A percentile compares a stretch with the other conserved stretches of the same genome.
Conservation (phyloP, 1,140 invertebrate species). For the Gonioctena quinquepunctata region DNA sequence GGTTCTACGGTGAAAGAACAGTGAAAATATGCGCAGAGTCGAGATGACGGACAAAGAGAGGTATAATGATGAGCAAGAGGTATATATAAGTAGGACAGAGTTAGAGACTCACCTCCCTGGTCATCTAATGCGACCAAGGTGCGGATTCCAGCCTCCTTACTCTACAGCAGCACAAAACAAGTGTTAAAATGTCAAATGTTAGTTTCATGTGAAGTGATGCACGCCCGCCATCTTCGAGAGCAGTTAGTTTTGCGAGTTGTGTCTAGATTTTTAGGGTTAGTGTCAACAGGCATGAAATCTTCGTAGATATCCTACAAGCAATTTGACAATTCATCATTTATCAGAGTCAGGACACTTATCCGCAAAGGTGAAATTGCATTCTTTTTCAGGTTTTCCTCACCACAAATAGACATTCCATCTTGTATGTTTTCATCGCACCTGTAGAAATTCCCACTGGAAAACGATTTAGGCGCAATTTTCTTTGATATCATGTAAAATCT, state of each 20-base stretch:
- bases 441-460: no score
- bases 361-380: no score
- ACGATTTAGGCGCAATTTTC: no score
- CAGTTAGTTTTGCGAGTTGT: slow-evolving; percentile 18
- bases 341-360: no score
- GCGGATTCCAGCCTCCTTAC: slow-evolving; percentile 99
- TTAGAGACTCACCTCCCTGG: slow-evolving; percentile 93
- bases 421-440: no score
- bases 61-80: slow-evolving; percentile 17
- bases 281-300: no score
- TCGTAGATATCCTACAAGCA: no score
- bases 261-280: no score
- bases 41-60: slow-evolving; percentile 19
- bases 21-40: not conserved
- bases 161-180: slow-evolving; percentile 85
- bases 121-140: slow-evolving; percentile 98
- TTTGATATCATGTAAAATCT: no score
- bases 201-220: slow-evolving; percentile 47
- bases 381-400: no score
- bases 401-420: no score
- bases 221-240: slow-evolving; percentile 34
- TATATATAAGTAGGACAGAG: slow-evolving; percentile 12
- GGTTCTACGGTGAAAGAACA: slow-evolving; percentile 6
- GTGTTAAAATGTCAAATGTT: slow-evolving; percentile 62
- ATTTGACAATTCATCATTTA: no score